Evolutionary conservation across 1,140 invertebrate species (phyloP).

Genomic region (Bicyclus anynana): DNA sequence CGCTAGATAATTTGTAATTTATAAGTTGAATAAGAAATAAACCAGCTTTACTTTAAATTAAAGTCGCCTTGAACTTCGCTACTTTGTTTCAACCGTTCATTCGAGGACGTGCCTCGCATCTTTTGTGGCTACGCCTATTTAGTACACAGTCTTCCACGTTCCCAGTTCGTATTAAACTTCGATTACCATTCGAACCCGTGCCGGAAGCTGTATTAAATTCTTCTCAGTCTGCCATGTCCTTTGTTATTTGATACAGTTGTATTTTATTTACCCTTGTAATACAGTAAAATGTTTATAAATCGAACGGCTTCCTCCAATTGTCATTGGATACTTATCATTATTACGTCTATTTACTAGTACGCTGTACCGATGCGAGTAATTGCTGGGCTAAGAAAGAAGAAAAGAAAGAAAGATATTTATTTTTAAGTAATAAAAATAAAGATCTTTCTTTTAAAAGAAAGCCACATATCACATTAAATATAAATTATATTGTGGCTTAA

Average conservation of each 20-base stretch:
- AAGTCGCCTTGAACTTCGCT: background rate
- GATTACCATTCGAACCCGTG: background rate
- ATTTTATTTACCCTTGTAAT: too few relatives aligned
- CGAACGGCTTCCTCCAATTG: too few relatives aligned
- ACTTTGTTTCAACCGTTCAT: background rate
- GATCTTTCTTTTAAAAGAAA: too few relatives aligned
- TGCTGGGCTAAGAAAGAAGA: too few relatives aligned
- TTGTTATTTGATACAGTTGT: background rate
- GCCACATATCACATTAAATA: too few relatives aligned
- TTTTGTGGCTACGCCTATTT: background rate
- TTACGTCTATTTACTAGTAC: too few relatives aligned
- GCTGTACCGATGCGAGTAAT: too few relatives aligned
- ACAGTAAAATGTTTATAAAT: too few relatives aligned
- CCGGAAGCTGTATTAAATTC: background rate
- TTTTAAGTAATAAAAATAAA: too few relatives aligned
- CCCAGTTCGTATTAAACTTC: background rate
- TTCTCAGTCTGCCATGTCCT: background rate
- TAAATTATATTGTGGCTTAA: too few relatives aligned
- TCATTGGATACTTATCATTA: too few relatives aligned
- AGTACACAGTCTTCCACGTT: background rate
- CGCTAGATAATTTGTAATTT: background rate
- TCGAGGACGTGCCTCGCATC: background rate
- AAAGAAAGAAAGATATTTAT: too few relatives aligned
- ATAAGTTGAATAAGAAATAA: background rate
- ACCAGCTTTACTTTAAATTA: background rate